Evolutionary conservation across 2,113 vertebrate species (phyloP), one percentile per base, ranked within the genome.

Genomic region (Piprites chloris): DNA sequence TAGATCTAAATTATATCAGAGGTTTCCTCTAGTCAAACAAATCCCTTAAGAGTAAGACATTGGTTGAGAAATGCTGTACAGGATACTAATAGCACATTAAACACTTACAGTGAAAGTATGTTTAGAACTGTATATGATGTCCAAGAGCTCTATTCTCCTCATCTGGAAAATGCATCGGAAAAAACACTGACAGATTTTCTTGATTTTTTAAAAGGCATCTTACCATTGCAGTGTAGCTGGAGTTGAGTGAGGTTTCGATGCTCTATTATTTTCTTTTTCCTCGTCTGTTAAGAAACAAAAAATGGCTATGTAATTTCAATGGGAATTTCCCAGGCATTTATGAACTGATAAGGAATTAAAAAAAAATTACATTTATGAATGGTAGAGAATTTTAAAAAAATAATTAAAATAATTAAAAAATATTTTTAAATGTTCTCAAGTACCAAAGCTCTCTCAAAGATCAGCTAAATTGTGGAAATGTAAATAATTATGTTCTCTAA

Each of bases 251-350:
- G 99, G 99, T 98, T 99, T 99, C 2, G 99, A 99, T 71, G 99
- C 99, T 98, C 99, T 98, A 95, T 99, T 99, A 94, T 99, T 99
- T 98, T 99, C 99, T 96, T 99, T 99, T 97, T 99, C 99, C 95
- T 99, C 99, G 98, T 99, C 99, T 99, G 98, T 97, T 85, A 92
- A 97, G 95, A 89, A 91, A 95, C 49, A 62, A 13, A 41, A 91
- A 91, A 85, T 85, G 10, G 2, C 32, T 35, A 41, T 62, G 53
- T 81, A 41, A 89, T 87, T 96, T 96, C 58, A 87, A 84, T 65
- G 55, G 23, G 41, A 88, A 89, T 67, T 55, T 8, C 39, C 65
- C 21, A 53, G 32, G 26, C 42, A 63, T 52, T 86, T n/a, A 44
- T 35, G 21, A 90, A 65, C 17, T 30, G 5, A 28, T 41, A 81